These are phyloP conservation scores for Contarinia nasturtii DNA, from an alignment of 1,140 invertebrate species.

Conservation along the genomic window DNA sequence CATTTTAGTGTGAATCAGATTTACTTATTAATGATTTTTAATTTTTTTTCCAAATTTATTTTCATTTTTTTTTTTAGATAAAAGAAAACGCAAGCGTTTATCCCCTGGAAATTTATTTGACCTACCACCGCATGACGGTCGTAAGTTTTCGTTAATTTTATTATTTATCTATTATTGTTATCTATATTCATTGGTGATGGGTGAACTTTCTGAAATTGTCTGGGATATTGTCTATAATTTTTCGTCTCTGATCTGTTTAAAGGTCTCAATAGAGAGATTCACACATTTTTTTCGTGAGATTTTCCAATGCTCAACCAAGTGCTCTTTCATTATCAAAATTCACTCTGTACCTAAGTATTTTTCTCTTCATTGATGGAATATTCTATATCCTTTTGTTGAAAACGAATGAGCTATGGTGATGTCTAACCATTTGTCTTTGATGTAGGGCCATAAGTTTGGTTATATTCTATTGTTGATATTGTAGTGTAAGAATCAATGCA, in stretches of 20 bases:
- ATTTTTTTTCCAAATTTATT: constrained; percentile 13
- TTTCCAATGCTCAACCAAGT: constrained; percentile 9
- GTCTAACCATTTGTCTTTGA: background rate
- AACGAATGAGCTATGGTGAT: background rate
- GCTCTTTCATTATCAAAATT: constrained; percentile 3
- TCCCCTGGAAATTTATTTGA: constrained; percentile 34
- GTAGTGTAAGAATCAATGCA: too few species aligned
- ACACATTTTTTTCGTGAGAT: background rate
- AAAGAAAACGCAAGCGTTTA: constrained; percentile 34
- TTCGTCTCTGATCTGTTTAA: background rate
- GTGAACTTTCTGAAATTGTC: background rate
- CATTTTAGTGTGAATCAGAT: too few species aligned
- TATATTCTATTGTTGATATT: too few species aligned
- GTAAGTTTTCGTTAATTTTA: constrained; percentile 28
- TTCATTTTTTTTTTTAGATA: constrained; percentile 24
- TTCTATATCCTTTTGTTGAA: too few species aligned
- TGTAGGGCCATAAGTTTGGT: background rate
- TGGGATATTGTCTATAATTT: background rate
- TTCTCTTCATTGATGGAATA: too few species aligned
- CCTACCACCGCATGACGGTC: constrained; percentile 30
- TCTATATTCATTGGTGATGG: constrained; percentile 1
- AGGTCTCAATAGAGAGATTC: background rate
- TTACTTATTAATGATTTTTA: constrained; percentile 21
- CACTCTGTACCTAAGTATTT: too few species aligned
- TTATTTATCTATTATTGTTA: background rate